Conservation (phyloP, 1,140 invertebrate species). For the Drosophila ohnishii region DNA sequence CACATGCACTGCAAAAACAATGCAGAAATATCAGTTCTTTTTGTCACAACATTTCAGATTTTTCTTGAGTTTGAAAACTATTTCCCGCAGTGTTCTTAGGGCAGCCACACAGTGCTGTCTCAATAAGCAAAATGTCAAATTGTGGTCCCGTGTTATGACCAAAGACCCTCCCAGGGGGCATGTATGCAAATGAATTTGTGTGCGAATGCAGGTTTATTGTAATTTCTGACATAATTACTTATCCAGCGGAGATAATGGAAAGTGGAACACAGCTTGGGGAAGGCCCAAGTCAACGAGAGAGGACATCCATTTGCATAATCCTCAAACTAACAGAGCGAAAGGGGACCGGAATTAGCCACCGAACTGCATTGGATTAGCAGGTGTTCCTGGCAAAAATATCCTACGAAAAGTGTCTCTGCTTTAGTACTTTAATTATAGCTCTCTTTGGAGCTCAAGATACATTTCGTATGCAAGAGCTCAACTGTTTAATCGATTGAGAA, state of each 20-base stretch:
- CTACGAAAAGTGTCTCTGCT: neutral
- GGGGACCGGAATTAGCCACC: constrained; percentile 19
- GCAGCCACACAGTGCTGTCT: neutral
- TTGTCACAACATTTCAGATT: too few species aligned
- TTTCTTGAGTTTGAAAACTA: neutral
- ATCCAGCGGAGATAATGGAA: constrained; percentile 68
- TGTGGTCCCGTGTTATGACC: constrained; percentile 53
- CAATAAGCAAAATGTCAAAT: constrained; percentile 47
- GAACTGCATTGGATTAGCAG: constrained; percentile 30
- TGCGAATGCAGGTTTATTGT: constrained; percentile 63
- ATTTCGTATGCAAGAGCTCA: constrained; percentile 13
- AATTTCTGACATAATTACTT: constrained; percentile 74
- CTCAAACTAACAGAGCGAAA: constrained; percentile 18
- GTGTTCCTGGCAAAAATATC: neutral
- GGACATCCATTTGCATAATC: constrained; percentile 64
- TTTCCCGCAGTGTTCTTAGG: neutral
- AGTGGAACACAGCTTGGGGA: constrained; percentile 21
- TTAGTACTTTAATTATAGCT: constrained; percentile 2
- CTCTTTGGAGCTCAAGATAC: constrained; percentile 3
- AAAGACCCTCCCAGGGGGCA: constrained; percentile 10
- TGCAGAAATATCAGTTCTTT: neutral
- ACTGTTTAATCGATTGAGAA: constrained; percentile 32
- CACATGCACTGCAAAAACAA: constrained; percentile 5
- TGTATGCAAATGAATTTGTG: constrained; percentile 61
- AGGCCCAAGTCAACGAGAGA: constrained; percentile 26